Percentiles rank a stretch among this genome's conserved stretches.
phyloP scores from a whole-genome alignment of 2,113 vertebrate species.

The Narcine bancroftii region DNA sequence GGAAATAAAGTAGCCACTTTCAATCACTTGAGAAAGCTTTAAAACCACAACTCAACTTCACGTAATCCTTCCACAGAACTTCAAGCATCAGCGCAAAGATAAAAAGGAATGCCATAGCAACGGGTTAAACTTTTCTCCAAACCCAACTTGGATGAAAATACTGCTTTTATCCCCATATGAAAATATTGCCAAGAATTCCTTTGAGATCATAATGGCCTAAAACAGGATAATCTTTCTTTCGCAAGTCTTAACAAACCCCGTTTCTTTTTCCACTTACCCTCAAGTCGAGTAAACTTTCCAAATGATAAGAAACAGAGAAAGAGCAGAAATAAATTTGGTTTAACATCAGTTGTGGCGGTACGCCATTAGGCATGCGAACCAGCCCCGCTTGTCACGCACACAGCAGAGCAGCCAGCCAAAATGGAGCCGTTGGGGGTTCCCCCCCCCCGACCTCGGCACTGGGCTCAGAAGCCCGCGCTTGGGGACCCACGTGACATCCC shows the following conservation, averaged over 20 bases:
- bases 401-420: no score
- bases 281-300: not conserved
- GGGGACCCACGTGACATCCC: no score
- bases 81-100: not conserved
- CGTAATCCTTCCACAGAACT: conserved; percentile 35
- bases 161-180: conserved; percentile 46
- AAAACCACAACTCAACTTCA: not conserved
- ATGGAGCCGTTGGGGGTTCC: no score
- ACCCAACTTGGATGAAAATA: conserved; percentile 46
- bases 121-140: conserved; percentile 41
- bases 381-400: no score
- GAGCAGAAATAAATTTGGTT: not conserved
- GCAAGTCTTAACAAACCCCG: not conserved
- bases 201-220: conserved; percentile 47
- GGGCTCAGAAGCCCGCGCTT: no score
- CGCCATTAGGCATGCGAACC: no score
- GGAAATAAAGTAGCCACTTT: not conserved
- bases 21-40: conserved; percentile 2
- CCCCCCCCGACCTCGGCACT: no score
- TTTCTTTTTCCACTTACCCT: not conserved
- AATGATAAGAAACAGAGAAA: not conserved
- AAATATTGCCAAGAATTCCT: conserved; percentile 50
- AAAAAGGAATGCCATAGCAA: conserved; percentile 46
- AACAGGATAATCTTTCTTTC: conserved; percentile 33
- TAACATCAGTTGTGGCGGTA: no score